Percentiles rank a stretch among this genome's conserved stretches.
Evolutionary conservation across 2,797 vertebrate species (phyloP).

Genomic region (Aselliscus stoliczkanus): DNA sequence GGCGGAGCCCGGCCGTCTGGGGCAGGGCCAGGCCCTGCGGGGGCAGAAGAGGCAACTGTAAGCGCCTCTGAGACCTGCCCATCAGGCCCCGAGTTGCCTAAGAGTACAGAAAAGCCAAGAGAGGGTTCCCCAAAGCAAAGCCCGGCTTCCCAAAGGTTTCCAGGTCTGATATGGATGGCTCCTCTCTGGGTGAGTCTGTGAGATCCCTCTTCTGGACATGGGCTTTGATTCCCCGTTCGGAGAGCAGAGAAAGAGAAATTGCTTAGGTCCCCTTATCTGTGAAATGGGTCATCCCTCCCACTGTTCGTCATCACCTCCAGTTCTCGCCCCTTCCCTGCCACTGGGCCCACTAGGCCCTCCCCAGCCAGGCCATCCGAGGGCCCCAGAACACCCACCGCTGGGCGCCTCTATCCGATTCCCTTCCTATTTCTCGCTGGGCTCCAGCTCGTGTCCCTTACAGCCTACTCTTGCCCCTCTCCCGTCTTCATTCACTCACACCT

Average conservation of each 20-base stretch:
- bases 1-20: conserved; percentile 34
- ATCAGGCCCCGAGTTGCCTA: neutral
- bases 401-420: neutral
- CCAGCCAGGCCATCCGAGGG: neutral
- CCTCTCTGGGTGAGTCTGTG: neutral
- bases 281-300: neutral
- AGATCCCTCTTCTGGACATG: neutral
- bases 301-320: neutral
- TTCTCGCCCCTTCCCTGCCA: neutral
- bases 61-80: neutral
- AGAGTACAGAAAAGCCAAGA: neutral
- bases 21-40: conserved; percentile 50
- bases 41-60: neutral
- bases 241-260: neutral
- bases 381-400: neutral
- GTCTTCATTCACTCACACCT: neutral
- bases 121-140: neutral
- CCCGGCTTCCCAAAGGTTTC: neutral
- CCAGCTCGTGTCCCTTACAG: neutral
- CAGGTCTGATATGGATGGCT: neutral
- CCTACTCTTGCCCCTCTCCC: neutral
- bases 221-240: neutral
- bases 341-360: neutral
- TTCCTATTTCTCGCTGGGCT: neutral
- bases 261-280: neutral